Evolutionary conservation across 2,797 vertebrate genomes (phyloP).

Genomic region (Schizothorax lantsangensis): DNA sequence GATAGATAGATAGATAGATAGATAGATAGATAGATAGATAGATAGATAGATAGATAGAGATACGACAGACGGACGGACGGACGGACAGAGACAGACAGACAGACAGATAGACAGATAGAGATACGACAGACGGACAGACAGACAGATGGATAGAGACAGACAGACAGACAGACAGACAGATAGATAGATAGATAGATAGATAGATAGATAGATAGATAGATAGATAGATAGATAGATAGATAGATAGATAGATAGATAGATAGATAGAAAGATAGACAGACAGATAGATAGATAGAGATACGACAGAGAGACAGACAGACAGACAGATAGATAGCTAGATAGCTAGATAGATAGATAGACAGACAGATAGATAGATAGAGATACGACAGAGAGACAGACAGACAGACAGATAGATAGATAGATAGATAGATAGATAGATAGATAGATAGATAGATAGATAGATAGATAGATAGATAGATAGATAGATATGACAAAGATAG

Average conservation of each 20-base stretch:
- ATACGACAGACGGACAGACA: too few species aligned
- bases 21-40: neutral
- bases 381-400: neutral
- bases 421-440: neutral
- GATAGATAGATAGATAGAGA: neutral
- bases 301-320: too few species aligned
- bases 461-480: neutral
- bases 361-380: neutral
- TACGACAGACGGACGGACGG: too few species aligned
- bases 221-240: neutral
- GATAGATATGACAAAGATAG: neutral
- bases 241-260: too few species aligned
- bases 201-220: neutral
- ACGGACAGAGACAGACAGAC: too few species aligned
- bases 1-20: neutral
- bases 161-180: neutral
- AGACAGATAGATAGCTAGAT: neutral
- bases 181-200: neutral
- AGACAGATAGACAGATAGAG: too few species aligned
- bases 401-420: neutral
- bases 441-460: neutral
- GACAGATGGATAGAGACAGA: too few species aligned
- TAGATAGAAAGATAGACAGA: neutral
- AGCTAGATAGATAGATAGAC: neutral
- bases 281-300: neutral